Evolutionary conservation across 1,140 invertebrate species (phyloP), one percentile per base, ranked within the genome.

Genomic region (Megathymus violae): DNA sequence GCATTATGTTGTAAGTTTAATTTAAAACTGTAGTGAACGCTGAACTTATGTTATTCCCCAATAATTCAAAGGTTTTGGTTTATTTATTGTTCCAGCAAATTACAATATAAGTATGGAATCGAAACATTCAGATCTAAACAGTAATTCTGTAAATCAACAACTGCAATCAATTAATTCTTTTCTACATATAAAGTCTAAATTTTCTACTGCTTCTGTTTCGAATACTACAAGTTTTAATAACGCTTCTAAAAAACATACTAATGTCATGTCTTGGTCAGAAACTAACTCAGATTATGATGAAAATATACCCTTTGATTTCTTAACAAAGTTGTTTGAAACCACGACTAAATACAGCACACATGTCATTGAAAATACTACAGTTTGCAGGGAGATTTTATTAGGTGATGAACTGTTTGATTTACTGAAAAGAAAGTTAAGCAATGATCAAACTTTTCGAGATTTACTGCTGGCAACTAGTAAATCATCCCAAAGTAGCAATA

Each of bases 391-490:
- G 31, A 40, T 68, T 7, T 60, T 88, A 52, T 74, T 71, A 16
- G 74, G 88, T 14, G 83, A 90, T 17, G 80, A 90, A 36, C 83
- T 90, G 47, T 66, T 88, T 22, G 68, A 87, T 51, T 56, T 89
- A 62, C 62, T 90, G 9, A 90, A 82, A 59, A 88, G 76, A 43
- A 88, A 81, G 52, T 50, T 90, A 16, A 83, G 61, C 13, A 82
- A 65, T 43, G 88, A 89, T 54, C 74, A 78, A 46, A 43, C 69
- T 10, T 74, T 90, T 9, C 86, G 78, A 67, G 73, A 88, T 31
- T 67, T 85, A 38, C 58, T 88, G 19, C 27, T 69, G 4, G 62
- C 67, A 22, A 36, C 34, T 1, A 67, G 65, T 16, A 76, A 71
- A 62, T 48, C 63, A 38, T 4, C 50, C 6, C 50, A 47, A 48